Conservation (phyloP, 2,888 invertebrate species). For the Unio pictorum region DNA sequence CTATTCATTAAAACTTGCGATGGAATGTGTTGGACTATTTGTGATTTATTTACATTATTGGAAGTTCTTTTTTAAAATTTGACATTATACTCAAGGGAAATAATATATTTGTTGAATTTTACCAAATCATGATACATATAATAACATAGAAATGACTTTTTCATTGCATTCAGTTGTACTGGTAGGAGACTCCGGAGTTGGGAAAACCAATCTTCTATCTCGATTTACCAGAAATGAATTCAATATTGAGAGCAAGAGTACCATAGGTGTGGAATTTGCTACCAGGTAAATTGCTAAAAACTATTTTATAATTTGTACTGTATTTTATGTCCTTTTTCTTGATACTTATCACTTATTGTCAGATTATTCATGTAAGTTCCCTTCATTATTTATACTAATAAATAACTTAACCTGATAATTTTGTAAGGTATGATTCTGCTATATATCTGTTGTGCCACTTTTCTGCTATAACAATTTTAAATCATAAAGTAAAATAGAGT, state of each 20-base stretch:
- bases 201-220: slow-evolving; percentile 63
- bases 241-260: slow-evolving; percentile 63
- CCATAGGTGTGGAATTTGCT: slow-evolving; percentile 67
- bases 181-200: slow-evolving; percentile 66
- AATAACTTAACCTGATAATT: no score
- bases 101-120: no score
- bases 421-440: no score
- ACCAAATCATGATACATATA: no score
- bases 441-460: neutral
- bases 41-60: no score
- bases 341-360: no score
- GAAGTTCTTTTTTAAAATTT: no score
- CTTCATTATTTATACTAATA: no score
- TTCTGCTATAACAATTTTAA: neutral
- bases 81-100: no score
- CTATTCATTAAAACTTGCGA: no score
- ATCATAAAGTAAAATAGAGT: neutral
- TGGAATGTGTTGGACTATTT: no score
- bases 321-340: neutral
- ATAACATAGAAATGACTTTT: neutral
- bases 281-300: slow-evolving; percentile 44
- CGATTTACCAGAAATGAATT: slow-evolving; percentile 66
- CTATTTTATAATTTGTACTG: neutral
- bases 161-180: slow-evolving; percentile 58
- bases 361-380: neutral